Evolutionary conservation across 1,140 invertebrate genomes (phyloP).

Genomic region (Drosophila pseudoananassae): DNA sequence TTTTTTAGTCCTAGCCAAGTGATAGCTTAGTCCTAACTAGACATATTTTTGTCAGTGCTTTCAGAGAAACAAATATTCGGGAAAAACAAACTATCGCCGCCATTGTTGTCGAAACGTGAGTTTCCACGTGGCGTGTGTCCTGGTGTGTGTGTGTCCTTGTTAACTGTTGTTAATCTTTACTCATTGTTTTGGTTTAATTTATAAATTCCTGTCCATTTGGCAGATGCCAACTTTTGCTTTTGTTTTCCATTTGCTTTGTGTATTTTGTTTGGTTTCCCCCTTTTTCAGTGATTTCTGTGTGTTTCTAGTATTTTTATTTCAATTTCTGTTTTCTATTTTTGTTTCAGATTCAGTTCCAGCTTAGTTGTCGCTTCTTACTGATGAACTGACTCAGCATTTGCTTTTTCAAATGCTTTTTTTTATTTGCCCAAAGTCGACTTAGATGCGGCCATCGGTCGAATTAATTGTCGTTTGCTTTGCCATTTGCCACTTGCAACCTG

Average conservation of each 20-base stretch:
- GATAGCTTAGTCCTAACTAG: neutral
- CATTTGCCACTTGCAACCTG: slow-evolving; percentile 40
- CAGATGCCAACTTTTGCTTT: slow-evolving; percentile 69
- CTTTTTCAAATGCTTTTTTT: slow-evolving; percentile 22
- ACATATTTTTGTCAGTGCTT: slow-evolving; percentile 1
- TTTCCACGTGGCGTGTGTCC: slow-evolving; percentile 13
- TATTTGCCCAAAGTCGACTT: slow-evolving; percentile 41
- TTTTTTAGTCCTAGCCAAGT: neutral
- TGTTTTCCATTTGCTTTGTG: slow-evolving; percentile 29
- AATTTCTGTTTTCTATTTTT: slow-evolving; percentile 19
- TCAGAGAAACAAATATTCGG: slow-evolving; percentile 10
- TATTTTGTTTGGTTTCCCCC: slow-evolving; percentile 32
- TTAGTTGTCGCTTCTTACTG: slow-evolving; percentile 45
- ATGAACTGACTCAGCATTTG: slow-evolving; percentile 66
- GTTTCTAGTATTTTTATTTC: slow-evolving; percentile 21
- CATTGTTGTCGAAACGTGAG: slow-evolving; percentile 48
- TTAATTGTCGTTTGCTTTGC: slow-evolving; percentile 66
- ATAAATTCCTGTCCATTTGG: slow-evolving; percentile 81
- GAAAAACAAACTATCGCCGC: slow-evolving; percentile 42
- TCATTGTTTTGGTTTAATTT: slow-evolving; percentile 82
- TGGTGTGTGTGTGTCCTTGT: slow-evolving; percentile 40
- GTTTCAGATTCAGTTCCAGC: slow-evolving; percentile 28
- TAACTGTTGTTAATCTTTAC: slow-evolving; percentile 76
- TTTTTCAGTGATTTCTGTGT: slow-evolving; percentile 30
- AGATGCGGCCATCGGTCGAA: slow-evolving; percentile 31